Conservation (phyloP, 2,797 vertebrate genomes). For the Darevskia mixta region DNA sequence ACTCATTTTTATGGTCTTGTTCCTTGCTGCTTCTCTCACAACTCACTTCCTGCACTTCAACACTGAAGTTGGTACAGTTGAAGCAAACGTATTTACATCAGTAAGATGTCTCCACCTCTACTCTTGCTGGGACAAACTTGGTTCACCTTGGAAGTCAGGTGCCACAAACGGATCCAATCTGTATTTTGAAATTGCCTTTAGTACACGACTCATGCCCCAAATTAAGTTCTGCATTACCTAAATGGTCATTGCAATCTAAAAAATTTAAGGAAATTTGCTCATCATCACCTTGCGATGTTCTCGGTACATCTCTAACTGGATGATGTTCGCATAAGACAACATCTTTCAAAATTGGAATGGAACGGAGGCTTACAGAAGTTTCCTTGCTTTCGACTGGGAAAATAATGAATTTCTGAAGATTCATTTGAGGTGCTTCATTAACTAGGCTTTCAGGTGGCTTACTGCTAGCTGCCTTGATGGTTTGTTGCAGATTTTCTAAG, state of each 20-base stretch:
- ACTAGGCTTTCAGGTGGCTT: constrained; percentile 15
- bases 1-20: not conserved
- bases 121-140: not conserved
- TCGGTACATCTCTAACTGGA: constrained; percentile 3
- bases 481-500: constrained; percentile 39
- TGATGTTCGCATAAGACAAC: constrained; percentile 18
- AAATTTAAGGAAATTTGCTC: not conserved
- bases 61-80: not conserved
- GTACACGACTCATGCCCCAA: fast-evolving
- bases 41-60: not conserved
- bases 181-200: not conserved
- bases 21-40: not conserved
- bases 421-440: not conserved
- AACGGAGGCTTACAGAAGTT: not conserved
- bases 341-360: constrained; percentile 16
- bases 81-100: not conserved
- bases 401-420: constrained; percentile 24
- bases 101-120: not conserved
- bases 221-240: constrained; percentile 12
- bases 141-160: not conserved
- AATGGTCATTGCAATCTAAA: constrained; percentile 9
- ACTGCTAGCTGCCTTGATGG: constrained; percentile 19
- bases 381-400: constrained; percentile 22
- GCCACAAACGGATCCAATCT: not conserved
- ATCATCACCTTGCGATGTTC: constrained; percentile 28